Base-by-base conservation (phyloP, 2,888 invertebrate genomes). In the Hemithea aestivaria region DNA sequence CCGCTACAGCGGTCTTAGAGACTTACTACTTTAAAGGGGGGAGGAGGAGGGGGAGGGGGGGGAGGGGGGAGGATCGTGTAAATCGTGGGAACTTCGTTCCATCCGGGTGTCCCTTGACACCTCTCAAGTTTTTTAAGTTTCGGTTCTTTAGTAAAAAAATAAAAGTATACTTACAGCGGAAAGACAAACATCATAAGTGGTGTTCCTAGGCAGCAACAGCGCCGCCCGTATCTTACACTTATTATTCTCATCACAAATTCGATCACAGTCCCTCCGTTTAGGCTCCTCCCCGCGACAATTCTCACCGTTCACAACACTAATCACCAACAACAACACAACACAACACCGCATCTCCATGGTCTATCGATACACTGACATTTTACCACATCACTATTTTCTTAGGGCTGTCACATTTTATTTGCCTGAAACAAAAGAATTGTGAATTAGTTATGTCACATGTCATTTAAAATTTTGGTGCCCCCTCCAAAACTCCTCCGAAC, bases 221-320 rank as follows among this genome's bases (percentile, higher is more conserved):
- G 91, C 91, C 0, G 91, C 90, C 33, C 91, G 84, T 25, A 94
- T 84, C 27, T 88, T 89, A 62, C 94, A 94, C 3, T 63, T 68
- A 3, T 83, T 87, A 23, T 75, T 59, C 1, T 56, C 62, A 46
- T 79, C 79, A 51, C 90, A 90, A 22, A 89, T 53, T 27, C 74
- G 67, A 50, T 89, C 88, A 56, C 90, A 90, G 1, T 66, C 62
- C 10, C 82, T 63, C 40, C 62, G 51, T 26, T 68, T 62, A 1
- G 70, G 73, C 49, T 78, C 73, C 31, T 78, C 74, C 0, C 73
- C 78, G 1, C 84, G 68, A 49, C 85, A 85, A 58, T 84, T 83
- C 48, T 76, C 72, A 30, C 68, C 41, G 11, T 39, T 35, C 10
- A 53, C 59, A 21, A 43, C 50, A 45, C 58, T 35, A 20, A 58